These are phyloP conservation scores for Meloidogyne hapla DNA, from an alignment of 1,140 invertebrate species.

Conservation along the genomic window DNA sequence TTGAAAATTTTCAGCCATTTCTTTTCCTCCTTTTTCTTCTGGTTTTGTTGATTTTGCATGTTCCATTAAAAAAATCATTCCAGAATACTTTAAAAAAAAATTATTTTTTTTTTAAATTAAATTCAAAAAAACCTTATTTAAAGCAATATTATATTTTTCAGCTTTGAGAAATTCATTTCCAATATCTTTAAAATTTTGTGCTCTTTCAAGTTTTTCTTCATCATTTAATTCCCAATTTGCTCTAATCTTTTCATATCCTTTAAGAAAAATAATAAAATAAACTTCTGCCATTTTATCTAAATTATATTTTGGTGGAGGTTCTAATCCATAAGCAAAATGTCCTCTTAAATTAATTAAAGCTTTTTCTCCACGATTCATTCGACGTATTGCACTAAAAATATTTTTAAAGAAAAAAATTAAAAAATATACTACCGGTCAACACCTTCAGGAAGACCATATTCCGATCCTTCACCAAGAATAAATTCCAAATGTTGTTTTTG, in stretches of 20 bases:
- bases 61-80: slow-evolving; percentile 71
- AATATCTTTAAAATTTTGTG: slow-evolving; percentile 78
- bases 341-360: slow-evolving; percentile 74
- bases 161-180: slow-evolving; percentile 86
- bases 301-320: slow-evolving; percentile 73
- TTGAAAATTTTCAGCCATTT: slow-evolving; percentile 27
- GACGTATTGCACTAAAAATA: slow-evolving; percentile 72
- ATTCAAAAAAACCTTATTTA: slow-evolving; percentile 69
- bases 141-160: slow-evolving; percentile 76
- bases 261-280: slow-evolving; percentile 70
- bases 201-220: slow-evolving; percentile 77
- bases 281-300: slow-evolving; percentile 78
- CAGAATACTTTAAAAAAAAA: slow-evolving; percentile 72
- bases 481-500: slow-evolving; percentile 77
- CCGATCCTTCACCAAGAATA: slow-evolving; percentile 79
- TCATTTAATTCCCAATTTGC: slow-evolving; percentile 79
- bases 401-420: background rate
- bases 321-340: slow-evolving; percentile 78
- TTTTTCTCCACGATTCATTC: slow-evolving; percentile 80
- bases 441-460: slow-evolving; percentile 76
- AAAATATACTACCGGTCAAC: slow-evolving; percentile 70
- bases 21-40: slow-evolving; percentile 13
- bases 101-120: background rate
- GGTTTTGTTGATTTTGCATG: slow-evolving; percentile 64
- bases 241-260: slow-evolving; percentile 80